These are phyloP conservation scores for Decapterus maruadsi DNA, from an alignment of 2,797 vertebrate species.

Conservation along the genomic window DNA sequence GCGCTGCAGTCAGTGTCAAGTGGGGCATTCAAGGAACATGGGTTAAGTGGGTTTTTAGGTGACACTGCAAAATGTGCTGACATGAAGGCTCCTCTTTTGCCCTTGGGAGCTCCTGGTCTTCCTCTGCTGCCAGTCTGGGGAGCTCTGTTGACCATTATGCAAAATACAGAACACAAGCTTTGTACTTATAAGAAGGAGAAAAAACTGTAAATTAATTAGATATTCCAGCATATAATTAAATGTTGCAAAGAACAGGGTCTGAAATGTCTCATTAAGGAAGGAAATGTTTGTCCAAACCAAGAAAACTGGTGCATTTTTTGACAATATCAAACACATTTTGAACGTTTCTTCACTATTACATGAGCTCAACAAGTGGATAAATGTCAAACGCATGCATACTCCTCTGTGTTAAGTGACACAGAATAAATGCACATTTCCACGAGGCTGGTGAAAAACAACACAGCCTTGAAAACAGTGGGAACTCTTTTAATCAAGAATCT, in stretches of 20 bases:
- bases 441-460: slow-evolving; percentile 4
- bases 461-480: slow-evolving; percentile 26
- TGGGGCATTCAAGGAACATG: no score
- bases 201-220: background rate
- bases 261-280: background rate
- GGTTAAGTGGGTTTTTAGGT: no score
- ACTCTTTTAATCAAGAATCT: slow-evolving; percentile 51
- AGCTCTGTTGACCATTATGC: no score
- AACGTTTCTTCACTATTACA: background rate
- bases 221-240: background rate
- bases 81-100: no score
- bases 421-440: slow-evolving; percentile 2
- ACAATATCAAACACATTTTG: background rate
- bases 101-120: no score
- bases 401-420: background rate
- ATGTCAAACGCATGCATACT: background rate
- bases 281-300: background rate
- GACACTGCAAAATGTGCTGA: no score
- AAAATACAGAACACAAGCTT: background rate
- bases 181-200: background rate
- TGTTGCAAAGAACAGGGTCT: background rate
- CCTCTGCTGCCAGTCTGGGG: no score
- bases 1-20: no score
- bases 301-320: background rate
- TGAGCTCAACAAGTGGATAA: background rate